Conservation (phyloP, 2,888 invertebrate species). For the Acrobeloides nanus region DNA sequence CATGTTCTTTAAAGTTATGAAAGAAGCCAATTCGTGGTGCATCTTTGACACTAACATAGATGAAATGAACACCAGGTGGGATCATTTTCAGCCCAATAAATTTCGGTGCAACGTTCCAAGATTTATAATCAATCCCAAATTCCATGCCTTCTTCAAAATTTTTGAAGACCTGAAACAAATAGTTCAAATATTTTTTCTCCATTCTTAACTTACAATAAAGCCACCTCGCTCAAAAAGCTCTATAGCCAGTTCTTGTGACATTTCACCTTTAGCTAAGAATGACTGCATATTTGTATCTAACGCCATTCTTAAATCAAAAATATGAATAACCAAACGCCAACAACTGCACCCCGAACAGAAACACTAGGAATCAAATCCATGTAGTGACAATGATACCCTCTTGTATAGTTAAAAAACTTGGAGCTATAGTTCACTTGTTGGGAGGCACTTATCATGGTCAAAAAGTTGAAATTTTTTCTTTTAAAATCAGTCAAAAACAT, state of each 20-base stretch:
- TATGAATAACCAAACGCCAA: too few relatives aligned
- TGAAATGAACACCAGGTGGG: conserved; percentile 86
- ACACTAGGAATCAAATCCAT: too few relatives aligned
- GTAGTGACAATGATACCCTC: too few relatives aligned
- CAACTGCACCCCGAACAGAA: too few relatives aligned
- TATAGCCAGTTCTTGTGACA: conserved; percentile 16
- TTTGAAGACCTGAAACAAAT: conserved; percentile 63
- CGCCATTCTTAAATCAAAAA: too few relatives aligned
- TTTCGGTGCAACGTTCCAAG: conserved; percentile 80
- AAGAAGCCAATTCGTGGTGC: conserved; percentile 64
- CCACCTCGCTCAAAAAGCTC: conserved; percentile 14
- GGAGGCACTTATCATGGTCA: too few relatives aligned
- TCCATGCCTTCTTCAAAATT: conserved; percentile 81
- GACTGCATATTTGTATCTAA: too few relatives aligned
- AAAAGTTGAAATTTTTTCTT: too few relatives aligned
- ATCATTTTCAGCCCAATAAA: conserved; percentile 97
- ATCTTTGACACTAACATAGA: conserved; percentile 68
- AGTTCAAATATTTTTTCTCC: not conserved
- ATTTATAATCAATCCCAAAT: conserved; percentile 87
- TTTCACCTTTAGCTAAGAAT: too few relatives aligned
- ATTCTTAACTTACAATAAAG: conserved; percentile 12
- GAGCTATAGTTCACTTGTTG: too few relatives aligned
- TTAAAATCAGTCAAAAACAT: too few relatives aligned
- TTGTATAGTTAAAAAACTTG: too few relatives aligned
- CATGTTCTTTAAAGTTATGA: conserved; percentile 72